Base-by-base conservation (phyloP, 2,888 invertebrate genomes). In the Sympetrum striolatum region DNA sequence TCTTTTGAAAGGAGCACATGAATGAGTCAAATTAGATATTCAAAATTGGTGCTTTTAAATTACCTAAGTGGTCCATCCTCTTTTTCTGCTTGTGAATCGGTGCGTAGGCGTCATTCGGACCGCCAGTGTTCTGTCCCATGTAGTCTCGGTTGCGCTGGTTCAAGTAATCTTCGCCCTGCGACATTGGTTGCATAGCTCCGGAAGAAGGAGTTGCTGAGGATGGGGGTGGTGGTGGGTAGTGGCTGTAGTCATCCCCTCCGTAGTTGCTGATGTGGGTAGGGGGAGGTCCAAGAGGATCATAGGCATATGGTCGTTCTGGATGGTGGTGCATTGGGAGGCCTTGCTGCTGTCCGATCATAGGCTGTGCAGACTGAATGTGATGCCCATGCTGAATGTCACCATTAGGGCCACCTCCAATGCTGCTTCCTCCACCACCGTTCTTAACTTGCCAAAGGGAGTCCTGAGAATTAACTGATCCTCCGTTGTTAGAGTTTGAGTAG, bases 391-490 rank as follows among this genome's bases (percentile, higher is more conserved):
- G 96, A 90, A 96, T 94, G 92, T 96, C 96, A 91, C 96, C 95
- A 93, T 93, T 95, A 95, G 92, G 95, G 95, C 91, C 95, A 93
- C 96, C 96, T 90, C 96, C 96, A 90, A 96, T 96, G 92, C 96
- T 96, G 92, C 96, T 96, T 18, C 95, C 3, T 95, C 96, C n/a
- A 97, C 97, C 0, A 97, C 97, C 96, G 97, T 97, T 94, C 91
- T 98, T 98, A 96, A 98, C 97, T 94, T 98, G 98, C 98, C 98
- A 98, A 93, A 98, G 94, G 73, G 98, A 98, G 94, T 98, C 98
- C 94, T 98, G 98, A 6, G 98, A 98, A 94, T 98, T 98, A 91
- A 98, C 98, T 92, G 98, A 98, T 92, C 98, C 98, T n/a, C 98
- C 98, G 94, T 98, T 98, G 95, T 98, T 98, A 91, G 98, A 98